phyloP scores from a whole-genome alignment of 2,797 vertebrate species.

The Rhinogobio ventralis region DNA sequence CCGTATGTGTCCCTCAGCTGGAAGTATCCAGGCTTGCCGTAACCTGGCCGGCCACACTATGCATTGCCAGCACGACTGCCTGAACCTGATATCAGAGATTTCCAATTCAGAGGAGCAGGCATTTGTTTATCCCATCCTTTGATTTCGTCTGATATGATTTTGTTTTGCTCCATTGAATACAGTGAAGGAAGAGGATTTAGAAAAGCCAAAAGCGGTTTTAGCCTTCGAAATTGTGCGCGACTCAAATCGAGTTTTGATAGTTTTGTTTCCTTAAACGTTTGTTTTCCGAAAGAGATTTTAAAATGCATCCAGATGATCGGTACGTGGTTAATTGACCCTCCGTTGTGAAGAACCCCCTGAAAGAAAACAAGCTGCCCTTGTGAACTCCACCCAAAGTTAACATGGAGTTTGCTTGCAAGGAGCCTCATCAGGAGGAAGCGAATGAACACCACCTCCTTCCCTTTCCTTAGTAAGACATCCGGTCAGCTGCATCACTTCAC shows the following conservation, averaged over 20 bases:
- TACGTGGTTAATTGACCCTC: constrained; percentile 46
- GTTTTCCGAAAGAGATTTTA: constrained; percentile 44
- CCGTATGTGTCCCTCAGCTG: constrained; percentile 46
- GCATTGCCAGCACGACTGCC: constrained; percentile 61
- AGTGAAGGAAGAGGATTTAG: constrained; percentile 76
- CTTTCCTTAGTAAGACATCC: constrained; percentile 48
- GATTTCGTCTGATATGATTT: constrained; percentile 70
- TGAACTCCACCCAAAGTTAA: constrained; percentile 43
- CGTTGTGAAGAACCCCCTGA: constrained; percentile 35
- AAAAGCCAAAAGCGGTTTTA: constrained; percentile 52
- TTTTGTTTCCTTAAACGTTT: constrained; percentile 41
- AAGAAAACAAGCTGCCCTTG: constrained; percentile 42
- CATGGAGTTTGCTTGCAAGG: constrained; percentile 52
- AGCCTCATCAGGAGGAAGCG: constrained; percentile 41
- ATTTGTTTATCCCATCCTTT: constrained; percentile 66
- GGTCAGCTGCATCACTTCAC: constrained; percentile 38
- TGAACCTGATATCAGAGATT: constrained; percentile 63
- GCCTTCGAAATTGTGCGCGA: constrained; percentile 16
- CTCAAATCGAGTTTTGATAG: constrained; percentile 49
- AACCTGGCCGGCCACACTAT: constrained; percentile 50
- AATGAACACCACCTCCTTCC: constrained; percentile 10
- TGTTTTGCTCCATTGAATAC: constrained; percentile 59
- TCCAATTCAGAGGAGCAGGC: constrained; percentile 60
- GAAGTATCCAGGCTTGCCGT: constrained; percentile 55
- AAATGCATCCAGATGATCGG: constrained; percentile 36